A percentile compares a stretch with the other conserved stretches of the same genome.
phyloP scores from a whole-genome alignment of 2,888 invertebrate genomes.

The Lasioglossum pauxillum region DNA sequence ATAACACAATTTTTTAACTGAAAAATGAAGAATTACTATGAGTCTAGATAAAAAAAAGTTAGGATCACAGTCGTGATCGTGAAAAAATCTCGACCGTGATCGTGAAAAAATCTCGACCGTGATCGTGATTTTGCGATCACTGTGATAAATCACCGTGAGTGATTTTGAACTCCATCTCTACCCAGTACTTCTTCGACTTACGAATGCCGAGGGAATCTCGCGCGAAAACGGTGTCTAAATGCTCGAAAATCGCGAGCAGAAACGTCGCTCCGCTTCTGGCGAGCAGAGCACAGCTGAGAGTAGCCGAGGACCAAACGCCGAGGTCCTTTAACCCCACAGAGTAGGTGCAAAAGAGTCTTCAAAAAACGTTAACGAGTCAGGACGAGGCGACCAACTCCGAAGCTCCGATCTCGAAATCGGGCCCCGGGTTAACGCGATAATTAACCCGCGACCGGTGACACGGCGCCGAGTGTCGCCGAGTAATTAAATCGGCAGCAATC shows the following conservation, averaged over 20 bases:
- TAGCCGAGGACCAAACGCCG: neutral
- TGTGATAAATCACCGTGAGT: too few species aligned
- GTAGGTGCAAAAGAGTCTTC: constrained; percentile 15
- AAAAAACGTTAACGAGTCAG: constrained; percentile 53
- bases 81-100: too few species aligned
- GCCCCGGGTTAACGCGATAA: constrained; percentile 55
- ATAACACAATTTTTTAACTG: too few species aligned
- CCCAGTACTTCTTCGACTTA: constrained; percentile 50
- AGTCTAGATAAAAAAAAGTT: too few species aligned
- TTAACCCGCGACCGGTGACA: constrained; percentile 61
- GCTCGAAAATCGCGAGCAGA: constrained; percentile 21
- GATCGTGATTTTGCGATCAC: too few species aligned
- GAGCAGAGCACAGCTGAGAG: neutral
- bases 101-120: too few species aligned
- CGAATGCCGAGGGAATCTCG: constrained; percentile 34
- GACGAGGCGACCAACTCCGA: neutral
- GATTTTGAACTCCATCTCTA: too few species aligned
- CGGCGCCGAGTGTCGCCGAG: constrained; percentile 54
- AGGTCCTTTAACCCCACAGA: constrained; percentile 20
- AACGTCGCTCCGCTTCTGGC: neutral
- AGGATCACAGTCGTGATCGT: too few species aligned
- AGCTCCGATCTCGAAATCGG: constrained; percentile 22
- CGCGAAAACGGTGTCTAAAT: constrained; percentile 38
- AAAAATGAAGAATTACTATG: too few species aligned
- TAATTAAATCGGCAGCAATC: constrained; percentile 57